phyloP scores from a whole-genome alignment of 2,888 invertebrate species.

The Mesorhabditis sp. region DNA sequence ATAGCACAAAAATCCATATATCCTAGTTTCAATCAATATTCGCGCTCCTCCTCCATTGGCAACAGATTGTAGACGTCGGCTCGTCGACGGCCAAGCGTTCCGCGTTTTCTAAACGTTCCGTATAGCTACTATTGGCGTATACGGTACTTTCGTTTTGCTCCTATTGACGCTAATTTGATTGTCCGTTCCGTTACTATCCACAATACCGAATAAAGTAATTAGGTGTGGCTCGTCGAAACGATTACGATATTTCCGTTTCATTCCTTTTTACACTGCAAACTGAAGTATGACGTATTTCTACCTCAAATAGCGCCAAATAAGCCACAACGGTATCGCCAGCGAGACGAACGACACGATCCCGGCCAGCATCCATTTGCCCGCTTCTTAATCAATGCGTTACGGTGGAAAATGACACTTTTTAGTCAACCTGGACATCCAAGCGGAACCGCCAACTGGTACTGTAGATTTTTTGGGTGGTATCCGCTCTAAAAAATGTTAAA shows the following conservation, averaged over 20 bases:
- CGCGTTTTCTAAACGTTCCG: not conserved
- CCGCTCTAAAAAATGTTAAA: no score
- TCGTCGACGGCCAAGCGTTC: not conserved
- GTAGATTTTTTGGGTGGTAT: no score
- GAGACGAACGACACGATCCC: not conserved
- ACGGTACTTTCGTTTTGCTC: no score
- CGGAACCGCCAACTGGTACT: no score
- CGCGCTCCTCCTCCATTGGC: not conserved
- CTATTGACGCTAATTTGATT: no score
- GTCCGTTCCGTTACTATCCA: no score
- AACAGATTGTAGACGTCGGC: constrained; percentile 1
- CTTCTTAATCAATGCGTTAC: not conserved
- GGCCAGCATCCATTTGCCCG: not conserved
- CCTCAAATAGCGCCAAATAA: not conserved
- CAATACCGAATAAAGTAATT: no score
- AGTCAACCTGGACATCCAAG: no score
- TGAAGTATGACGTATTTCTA: not conserved
- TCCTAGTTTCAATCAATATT: not conserved
- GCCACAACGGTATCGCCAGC: not conserved
- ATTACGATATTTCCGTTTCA: not conserved
- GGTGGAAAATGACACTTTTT: not conserved
- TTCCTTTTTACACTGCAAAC: no score
- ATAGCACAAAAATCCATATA: no score
- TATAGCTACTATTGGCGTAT: no score
- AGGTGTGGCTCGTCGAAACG: no score